A percentile compares a stretch with the other conserved stretches of the same genome.
Evolutionary conservation across 2,113 vertebrate genomes (phyloP).

Genomic region (Brienomyrus longianalis): DNA sequence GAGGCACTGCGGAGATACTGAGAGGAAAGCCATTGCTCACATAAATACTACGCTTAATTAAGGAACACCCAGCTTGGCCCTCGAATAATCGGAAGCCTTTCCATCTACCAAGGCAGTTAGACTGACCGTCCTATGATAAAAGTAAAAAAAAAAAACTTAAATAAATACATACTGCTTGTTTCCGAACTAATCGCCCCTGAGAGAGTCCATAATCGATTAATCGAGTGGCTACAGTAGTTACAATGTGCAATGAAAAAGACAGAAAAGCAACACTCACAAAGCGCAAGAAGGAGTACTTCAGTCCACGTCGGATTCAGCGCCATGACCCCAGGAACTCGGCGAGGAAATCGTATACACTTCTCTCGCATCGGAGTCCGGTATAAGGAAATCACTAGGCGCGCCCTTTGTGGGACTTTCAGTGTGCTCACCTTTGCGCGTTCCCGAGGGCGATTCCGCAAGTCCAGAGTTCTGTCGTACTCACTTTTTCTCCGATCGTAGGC

Average conservation of each 20-base stretch:
- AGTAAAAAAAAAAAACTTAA: neutral
- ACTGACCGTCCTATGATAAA: neutral
- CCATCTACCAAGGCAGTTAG: neutral
- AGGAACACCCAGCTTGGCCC: neutral
- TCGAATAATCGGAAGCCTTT: neutral
- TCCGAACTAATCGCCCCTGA: neutral
- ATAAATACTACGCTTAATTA: neutral
- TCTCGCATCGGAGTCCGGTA: neutral
- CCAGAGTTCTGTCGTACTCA: neutral
- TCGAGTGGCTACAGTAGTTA: neutral
- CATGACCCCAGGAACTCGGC: neutral
- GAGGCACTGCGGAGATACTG: conserved; percentile 38
- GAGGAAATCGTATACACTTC: neutral
- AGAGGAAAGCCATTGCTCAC: conserved; percentile 21
- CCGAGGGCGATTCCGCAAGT: neutral
- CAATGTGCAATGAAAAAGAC: neutral
- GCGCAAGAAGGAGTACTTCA: neutral
- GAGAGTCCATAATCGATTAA: neutral
- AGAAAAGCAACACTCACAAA: neutral
- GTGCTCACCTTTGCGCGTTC: neutral
- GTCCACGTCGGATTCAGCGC: neutral
- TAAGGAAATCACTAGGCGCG: neutral
- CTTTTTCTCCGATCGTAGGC: neutral
- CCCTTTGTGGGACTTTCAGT: neutral
- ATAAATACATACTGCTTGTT: neutral